These are phyloP conservation scores for Moxostoma hubbsi DNA, from an alignment of 2,797 vertebrate genomes.

Conservation along the genomic window DNA sequence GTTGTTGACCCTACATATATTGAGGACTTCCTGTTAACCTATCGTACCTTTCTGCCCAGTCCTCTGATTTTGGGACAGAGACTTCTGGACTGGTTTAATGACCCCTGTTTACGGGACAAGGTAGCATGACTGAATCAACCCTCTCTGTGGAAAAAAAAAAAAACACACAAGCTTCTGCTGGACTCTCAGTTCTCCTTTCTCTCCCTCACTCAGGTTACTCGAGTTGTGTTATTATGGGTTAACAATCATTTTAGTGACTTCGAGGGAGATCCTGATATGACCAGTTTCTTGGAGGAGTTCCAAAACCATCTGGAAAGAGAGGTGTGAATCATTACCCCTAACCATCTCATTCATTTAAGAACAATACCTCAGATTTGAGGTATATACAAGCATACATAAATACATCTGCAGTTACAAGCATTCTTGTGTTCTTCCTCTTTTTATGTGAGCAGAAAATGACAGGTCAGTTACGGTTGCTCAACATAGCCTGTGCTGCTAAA, in stretches of 20 bases:
- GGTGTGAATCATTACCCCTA: constrained; percentile 67
- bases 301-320: constrained; percentile 88
- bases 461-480: constrained; percentile 95
- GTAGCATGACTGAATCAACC: constrained; percentile 65
- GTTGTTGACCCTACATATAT: constrained; percentile 98
- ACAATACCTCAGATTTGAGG: background rate
- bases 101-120: constrained; percentile 99
- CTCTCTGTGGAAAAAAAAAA: background rate
- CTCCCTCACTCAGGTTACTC: constrained; percentile 78
- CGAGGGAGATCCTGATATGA: constrained; percentile 88
- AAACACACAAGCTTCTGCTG: too few relatives aligned
- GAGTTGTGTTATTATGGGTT: constrained; percentile 89
- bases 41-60: constrained; percentile 97
- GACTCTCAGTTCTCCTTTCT: background rate
- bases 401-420: background rate
- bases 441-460: constrained; percentile 90
- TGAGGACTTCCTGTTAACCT: constrained; percentile 97
- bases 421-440: background rate
- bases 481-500: constrained; percentile 98
- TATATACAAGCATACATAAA: constrained; percentile 1
- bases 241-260: constrained; percentile 93
- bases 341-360: background rate
- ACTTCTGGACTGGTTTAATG: constrained; percentile 99
- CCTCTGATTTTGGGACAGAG: constrained; percentile 97
- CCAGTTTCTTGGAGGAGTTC: constrained; percentile 88